phyloP scores from a whole-genome alignment of 2,888 invertebrate species.

The Eupithecia abbreviata region DNA sequence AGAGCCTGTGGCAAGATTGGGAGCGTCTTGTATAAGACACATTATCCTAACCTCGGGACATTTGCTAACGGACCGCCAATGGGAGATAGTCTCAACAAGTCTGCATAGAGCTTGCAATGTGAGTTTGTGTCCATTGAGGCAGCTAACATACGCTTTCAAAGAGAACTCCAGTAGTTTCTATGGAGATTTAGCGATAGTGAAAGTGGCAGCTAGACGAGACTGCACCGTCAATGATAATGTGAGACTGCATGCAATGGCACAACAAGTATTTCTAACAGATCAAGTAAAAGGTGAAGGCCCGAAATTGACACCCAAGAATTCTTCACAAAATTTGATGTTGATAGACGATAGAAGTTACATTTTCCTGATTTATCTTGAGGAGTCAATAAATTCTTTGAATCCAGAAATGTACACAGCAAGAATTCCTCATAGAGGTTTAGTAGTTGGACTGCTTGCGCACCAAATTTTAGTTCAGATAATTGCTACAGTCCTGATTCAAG shows the following conservation, averaged over 20 bases:
- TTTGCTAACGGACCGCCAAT: constrained; percentile 91
- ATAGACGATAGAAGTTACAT: constrained; percentile 94
- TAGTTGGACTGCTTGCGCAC: constrained; percentile 95
- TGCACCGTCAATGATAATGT: constrained; percentile 93
- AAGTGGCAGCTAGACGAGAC: constrained; percentile 95
- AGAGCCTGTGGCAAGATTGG: constrained; percentile 94
- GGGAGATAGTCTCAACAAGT: constrained; percentile 93
- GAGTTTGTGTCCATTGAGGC: constrained; percentile 94
- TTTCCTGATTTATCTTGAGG: constrained; percentile 92
- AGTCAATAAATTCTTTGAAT: constrained; percentile 87
- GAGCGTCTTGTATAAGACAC: constrained; percentile 95
- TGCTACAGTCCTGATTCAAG: constrained; percentile 92
- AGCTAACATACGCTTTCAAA: constrained; percentile 94
- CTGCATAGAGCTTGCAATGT: constrained; percentile 92
- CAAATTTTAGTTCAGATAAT: constrained; percentile 96
- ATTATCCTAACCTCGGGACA: constrained; percentile 92
- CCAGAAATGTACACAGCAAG: constrained; percentile 91
- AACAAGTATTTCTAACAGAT: constrained; percentile 92
- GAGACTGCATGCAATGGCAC: constrained; percentile 93
- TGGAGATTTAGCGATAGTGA: constrained; percentile 95
- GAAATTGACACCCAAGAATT: constrained; percentile 69
- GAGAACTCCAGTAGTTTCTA: constrained; percentile 97
- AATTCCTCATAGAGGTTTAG: constrained; percentile 93
- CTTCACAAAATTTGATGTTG: constrained; percentile 77
- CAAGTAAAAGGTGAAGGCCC: constrained; percentile 69